A percentile compares a stretch with the other conserved stretches of the same genome.
Evolutionary conservation across 2,888 invertebrate genomes (phyloP).

Genomic region (Drosophila helvetica): DNA sequence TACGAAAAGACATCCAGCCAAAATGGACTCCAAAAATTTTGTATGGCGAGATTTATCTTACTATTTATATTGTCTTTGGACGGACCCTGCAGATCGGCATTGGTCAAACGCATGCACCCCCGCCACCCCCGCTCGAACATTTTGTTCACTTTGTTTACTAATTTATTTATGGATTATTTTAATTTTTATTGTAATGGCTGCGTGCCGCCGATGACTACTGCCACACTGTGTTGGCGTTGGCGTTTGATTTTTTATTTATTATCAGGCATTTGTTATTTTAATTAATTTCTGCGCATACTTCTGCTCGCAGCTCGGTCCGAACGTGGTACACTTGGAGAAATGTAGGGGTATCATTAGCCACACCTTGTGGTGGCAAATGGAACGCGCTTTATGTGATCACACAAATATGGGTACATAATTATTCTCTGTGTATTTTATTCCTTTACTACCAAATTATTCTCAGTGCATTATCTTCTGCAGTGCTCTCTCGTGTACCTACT

Average conservation of each 20-base stretch:
- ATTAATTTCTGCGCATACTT: conserved; percentile 63
- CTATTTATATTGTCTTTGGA: too few species aligned
- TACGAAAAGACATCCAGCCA: too few species aligned
- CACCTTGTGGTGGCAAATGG: too few species aligned
- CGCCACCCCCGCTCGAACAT: not conserved
- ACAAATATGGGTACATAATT: too few species aligned
- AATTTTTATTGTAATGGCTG: conserved; percentile 65
- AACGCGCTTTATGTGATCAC: too few species aligned
- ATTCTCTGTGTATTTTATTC: too few species aligned
- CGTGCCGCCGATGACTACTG: conserved; percentile 44
- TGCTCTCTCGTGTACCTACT: too few species aligned
- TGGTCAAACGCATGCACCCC: conserved; percentile 1
- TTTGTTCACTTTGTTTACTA: conserved; percentile 51
- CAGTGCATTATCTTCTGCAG: too few species aligned
- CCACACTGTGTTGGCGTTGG: conserved; percentile 46
- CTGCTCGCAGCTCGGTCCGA: conserved; percentile 36
- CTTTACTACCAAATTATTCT: too few species aligned
- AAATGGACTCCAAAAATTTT: too few species aligned
- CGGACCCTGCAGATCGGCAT: conserved; percentile 17
- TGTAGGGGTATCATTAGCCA: too few species aligned
- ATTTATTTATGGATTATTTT: conserved; percentile 72
- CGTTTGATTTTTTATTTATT: conserved; percentile 60
- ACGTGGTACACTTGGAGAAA: not conserved
- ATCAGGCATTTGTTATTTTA: conserved; percentile 74
- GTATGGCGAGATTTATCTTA: too few species aligned